Evolutionary conservation across 2,888 invertebrate genomes (phyloP), one percentile per base, ranked within the genome.

Genomic region (Frankliniella fusca): DNA sequence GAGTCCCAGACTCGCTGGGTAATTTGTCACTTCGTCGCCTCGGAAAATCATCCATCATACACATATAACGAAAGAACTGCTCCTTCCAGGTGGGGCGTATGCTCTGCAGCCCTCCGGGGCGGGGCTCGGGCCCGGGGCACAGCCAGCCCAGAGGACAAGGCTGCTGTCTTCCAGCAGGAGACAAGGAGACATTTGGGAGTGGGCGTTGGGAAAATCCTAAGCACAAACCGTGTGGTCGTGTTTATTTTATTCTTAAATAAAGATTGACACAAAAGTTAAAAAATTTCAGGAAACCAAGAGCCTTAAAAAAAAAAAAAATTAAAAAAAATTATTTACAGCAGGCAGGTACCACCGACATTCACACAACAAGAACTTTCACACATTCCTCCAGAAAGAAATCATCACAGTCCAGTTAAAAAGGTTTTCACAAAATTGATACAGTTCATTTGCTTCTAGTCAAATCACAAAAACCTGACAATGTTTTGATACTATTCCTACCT

Each of bases 1-100:
- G 15, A 7, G 54, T 54, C 15, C 38, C 12, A 54, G 54, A 18
- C 54, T 12, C 54, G 54, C 27, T 12, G 70, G 8, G 70, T 76
- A 76, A 76, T 76, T 76, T 76, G 70, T 76, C 70, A 76, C 23
- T 27, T 76, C 70, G 70, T 76, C 70, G 70, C 70, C 70, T 23
- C 23, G 12, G 27, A 27, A 23, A 27, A 23, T 23, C 70, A 76
- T 76, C 70, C 23, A 76, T 76, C 70, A 76, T 76, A 38, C 38
- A 38, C 38, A 38, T 5, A 38, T 38, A 38, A 38, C 38, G 38
- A 38, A 38, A 38, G 38, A 3, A 38, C 38, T 38, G 38, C 38
- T 38, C 38, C 38, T 5, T 38, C 38, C 38, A 38, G 38, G 38
- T 38, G 38, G 38, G 38, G n/a, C n/a, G n/a, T n/a, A n/a, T n/a